Evolutionary conservation across 1,140 invertebrate genomes (phyloP).

Genomic region (Aphelenchoides fujianensis): DNA sequence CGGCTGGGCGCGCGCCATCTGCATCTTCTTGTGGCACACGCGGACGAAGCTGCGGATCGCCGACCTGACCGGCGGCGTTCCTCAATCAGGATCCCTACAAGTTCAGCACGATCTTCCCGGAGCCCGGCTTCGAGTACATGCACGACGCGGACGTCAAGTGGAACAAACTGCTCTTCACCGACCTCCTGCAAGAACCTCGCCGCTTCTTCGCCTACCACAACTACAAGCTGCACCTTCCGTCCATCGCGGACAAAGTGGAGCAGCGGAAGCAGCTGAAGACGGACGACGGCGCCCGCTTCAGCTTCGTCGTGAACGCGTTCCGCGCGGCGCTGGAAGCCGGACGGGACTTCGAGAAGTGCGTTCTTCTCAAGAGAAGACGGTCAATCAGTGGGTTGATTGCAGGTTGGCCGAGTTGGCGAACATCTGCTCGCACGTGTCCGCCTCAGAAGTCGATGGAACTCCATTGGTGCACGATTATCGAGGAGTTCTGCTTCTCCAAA

Average conservation of each 20-base stretch:
- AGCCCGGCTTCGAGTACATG: constrained; percentile 21
- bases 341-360: constrained; percentile 38
- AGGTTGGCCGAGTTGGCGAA: constrained; percentile 46
- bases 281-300: constrained; percentile 5
- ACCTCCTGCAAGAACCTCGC: constrained; percentile 33
- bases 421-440: constrained; percentile 44
- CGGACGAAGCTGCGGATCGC: constrained; percentile 25
- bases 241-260: constrained; percentile 35
- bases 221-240: constrained; percentile 35
- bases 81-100: constrained; percentile 24
- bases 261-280: constrained; percentile 3
- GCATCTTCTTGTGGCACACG: constrained; percentile 37
- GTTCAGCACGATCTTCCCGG: constrained; percentile 37
- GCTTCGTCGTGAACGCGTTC: constrained; percentile 51
- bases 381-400: constrained; percentile 25
- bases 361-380: background rate
- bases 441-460: constrained; percentile 22
- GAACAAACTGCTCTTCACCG: constrained; percentile 31
- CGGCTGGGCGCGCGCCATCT: constrained; percentile 38
- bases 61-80: constrained; percentile 5
- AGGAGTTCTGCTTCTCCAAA: constrained; percentile 42
- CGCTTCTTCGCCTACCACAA: constrained; percentile 38
- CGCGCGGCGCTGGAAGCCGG: constrained; percentile 23
- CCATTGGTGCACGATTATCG: constrained; percentile 46
- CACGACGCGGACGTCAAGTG: constrained; percentile 33